A percentile compares a stretch with the other conserved stretches of the same genome.
Conservation (phyloP, 2,797 vertebrate species). For the Oreochromis grahami region DNA sequence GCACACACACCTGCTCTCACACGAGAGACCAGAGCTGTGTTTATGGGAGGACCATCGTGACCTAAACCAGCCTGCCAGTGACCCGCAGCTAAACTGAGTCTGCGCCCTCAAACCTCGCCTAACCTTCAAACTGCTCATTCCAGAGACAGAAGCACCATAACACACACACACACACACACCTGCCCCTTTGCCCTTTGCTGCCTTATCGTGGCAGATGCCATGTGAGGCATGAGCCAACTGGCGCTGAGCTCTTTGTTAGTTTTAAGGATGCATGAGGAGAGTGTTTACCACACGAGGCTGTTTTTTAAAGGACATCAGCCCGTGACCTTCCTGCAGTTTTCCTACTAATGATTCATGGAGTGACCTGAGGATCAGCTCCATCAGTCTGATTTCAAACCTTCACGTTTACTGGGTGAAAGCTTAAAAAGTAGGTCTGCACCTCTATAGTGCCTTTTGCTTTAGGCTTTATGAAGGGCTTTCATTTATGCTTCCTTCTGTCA, state of each 20-base stretch:
- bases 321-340: background rate
- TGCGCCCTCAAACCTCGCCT: background rate
- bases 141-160: background rate
- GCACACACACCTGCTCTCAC: background rate
- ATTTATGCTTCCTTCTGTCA: background rate
- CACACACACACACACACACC: background rate
- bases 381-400: background rate
- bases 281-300: background rate
- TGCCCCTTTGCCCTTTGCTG: background rate
- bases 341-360: background rate
- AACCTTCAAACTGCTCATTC: background rate
- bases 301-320: background rate
- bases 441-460: background rate
- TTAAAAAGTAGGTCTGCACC: background rate
- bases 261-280: background rate
- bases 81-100: background rate
- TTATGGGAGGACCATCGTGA: background rate
- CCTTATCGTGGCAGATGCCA: background rate
- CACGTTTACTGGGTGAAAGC: background rate
- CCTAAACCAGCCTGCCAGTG: background rate
- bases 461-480: background rate
- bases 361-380: background rate
- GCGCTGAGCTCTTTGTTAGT: background rate
- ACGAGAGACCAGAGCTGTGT: background rate
- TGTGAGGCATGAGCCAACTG: background rate